A percentile compares a stretch with the other conserved stretches of the same genome.
Conservation (phyloP, 2,888 invertebrate species). For the Mallateleia sp. region DNA sequence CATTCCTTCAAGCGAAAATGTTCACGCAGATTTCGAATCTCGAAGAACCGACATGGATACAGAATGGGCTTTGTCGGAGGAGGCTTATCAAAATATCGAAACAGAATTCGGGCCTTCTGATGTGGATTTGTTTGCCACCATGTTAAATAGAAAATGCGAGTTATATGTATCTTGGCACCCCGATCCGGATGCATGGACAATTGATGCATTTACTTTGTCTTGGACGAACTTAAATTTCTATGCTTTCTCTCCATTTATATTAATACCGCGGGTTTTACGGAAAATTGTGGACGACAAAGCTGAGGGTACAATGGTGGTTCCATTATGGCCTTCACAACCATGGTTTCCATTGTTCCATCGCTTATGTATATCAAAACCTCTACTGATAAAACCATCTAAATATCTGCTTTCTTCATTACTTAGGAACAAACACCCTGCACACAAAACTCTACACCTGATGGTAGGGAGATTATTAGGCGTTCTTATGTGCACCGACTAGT, state of each 20-base stretch:
- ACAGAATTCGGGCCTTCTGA: neutral
- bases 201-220: neutral
- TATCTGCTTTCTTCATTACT: constrained; percentile 1
- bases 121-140: neutral
- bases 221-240: neutral
- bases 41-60: constrained; percentile 5
- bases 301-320: neutral
- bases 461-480: constrained; percentile 12
- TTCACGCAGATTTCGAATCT: neutral
- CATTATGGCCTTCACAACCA: neutral
- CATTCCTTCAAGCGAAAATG: constrained; percentile 2
- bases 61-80: neutral
- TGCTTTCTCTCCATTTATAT: neutral
- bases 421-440: constrained; percentile 10
- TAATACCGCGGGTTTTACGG: neutral
- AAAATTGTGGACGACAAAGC: constrained; percentile 21
- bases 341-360: neutral
- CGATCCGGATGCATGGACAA: neutral
- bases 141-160: neutral
- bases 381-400: neutral
- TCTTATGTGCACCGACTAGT: neutral
- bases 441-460: constrained; percentile 17
- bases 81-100: neutral
- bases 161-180: neutral
- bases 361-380: neutral